Evolutionary conservation across 2,888 invertebrate genomes (phyloP).

Genomic region (Bembecia ichneumoniformis): DNA sequence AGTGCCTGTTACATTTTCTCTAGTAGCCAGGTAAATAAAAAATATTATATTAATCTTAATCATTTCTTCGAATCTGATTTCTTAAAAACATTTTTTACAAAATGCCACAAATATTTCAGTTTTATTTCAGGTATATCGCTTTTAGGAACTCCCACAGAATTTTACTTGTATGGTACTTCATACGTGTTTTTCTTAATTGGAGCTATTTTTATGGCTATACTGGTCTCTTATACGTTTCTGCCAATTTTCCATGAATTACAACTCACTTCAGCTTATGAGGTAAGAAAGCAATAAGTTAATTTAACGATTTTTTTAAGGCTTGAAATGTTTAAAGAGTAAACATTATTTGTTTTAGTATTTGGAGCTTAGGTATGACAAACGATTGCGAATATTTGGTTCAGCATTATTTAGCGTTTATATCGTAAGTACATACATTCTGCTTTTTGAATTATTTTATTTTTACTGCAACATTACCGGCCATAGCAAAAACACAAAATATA

Average conservation of each 20-base stretch:
- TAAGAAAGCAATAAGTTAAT: constrained; percentile 22
- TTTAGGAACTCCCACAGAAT: constrained; percentile 83
- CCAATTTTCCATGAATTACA: constrained; percentile 80
- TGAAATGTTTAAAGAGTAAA: not conserved
- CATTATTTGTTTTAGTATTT: constrained; percentile 65
- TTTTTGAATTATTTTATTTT: too few species aligned
- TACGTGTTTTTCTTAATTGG: constrained; percentile 77
- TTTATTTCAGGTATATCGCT: constrained; percentile 84
- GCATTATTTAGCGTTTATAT: constrained; percentile 75
- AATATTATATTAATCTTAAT: not conserved
- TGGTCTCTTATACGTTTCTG: constrained; percentile 75
- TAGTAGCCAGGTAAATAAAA: constrained; percentile 79
- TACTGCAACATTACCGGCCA: too few species aligned
- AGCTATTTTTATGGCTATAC: constrained; percentile 72
- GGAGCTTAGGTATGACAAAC: constrained; percentile 76
- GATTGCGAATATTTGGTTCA: constrained; percentile 77
- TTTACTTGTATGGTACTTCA: constrained; percentile 83
- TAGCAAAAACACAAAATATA: too few species aligned
- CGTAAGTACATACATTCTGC: constrained; percentile 48
- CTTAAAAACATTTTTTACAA: not conserved
- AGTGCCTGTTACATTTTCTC: constrained; percentile 84
- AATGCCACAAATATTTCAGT: constrained; percentile 36
- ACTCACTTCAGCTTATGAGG: constrained; percentile 84
- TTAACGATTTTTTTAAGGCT: too few species aligned
- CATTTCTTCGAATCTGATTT: not conserved